Base-by-base conservation (phyloP, 37 sponge, comb jelly and placozoan genomes). In the Aplysina aerophoba region DNA sequence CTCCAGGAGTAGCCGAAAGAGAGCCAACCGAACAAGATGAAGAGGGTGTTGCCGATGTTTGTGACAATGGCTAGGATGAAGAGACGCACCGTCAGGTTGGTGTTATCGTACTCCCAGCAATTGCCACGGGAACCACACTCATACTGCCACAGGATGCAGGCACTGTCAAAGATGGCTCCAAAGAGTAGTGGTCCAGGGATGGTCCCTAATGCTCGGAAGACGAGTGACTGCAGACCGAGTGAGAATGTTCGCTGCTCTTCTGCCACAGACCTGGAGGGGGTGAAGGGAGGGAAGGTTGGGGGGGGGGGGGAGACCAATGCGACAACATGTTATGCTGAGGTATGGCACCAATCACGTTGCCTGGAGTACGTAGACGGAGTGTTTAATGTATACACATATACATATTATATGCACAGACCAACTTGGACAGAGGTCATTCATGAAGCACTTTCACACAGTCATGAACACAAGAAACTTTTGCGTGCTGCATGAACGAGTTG, bases 171-270 rank as follows among this genome's bases (percentile, higher is more conserved):
- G 15, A 78, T 39, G 37, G 53, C 79, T 27, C 86, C 86, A 15
- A 77, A 59, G 14, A 77, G 57, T 5, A 86, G 64, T 31, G 86
- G 86, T 59, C 86, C 86, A 75, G 86, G 86, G 58, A 86, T 60
- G 31, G 36, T 56, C 15, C 86, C 86, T 0, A 86, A 36, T 1
- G 59, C 38, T 15, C 86, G 57, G 8, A 62, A 62, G 6, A 75
- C 12, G 21, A 78, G 22, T 20, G 86, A 78, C 62, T 78, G 79
- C 0, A 86, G 5, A 22, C 86, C 86, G 24, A 86, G 62, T 15
- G 79, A 65, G 17, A 77, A 39, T 59, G 79, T 17, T 25, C 86
- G n/a, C 24, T 86, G 63, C 78, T 86, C 60, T 19, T 86, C 79
- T 33, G 86, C 64, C 4, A 86, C 86, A 78, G 55, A 57, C 13